Evolutionary conservation across 2,888 invertebrate genomes (phyloP), one percentile per base, ranked within the genome.

Genomic region (Chouioia cunea): DNA sequence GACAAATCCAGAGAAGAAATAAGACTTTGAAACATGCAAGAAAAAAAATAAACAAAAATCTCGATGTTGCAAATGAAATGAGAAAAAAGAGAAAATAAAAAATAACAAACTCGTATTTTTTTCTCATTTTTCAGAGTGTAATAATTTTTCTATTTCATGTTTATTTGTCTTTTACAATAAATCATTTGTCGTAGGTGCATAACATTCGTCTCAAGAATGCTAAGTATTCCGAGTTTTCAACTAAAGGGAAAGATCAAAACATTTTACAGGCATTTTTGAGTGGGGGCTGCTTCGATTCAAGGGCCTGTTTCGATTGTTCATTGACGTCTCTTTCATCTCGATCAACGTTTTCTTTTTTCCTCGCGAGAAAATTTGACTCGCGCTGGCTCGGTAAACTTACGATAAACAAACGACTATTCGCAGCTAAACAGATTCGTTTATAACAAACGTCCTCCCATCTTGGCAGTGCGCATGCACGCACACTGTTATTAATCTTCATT

Each of bases 191-290:
- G 43, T 71, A 47, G 22, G 20, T 63, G n/a, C 53, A 36, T 53
- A 43, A 57, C 60, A 57, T 27, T 68, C 60, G 2, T 60, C 62
- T 57, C 50, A 58, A 58, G 48, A 65, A 65, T 73, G 73, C 47
- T 60, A 70, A 57, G 36, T 36, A 43, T 68, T 59, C 60, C 50
- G 70, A 70, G 68, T 71, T 65, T 65, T 82, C 2, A 36, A 81
- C 81, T 80, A 74, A 66, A 70, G 64, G n/a, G 77, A 80, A 79
- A 82, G 79, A 79, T 81, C 4, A 36, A 36, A 80, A 82, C 83
- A 82, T 47, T n/a, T 81, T 78, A 80, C 76, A 80, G 79, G 80
- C 79, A 78, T 78, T 78, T 77, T 76, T 10, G 36, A 12, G 36
- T 36, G 74, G 77, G 79, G 79, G 75, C 36, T 36, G 36, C 1